Evolutionary conservation across 2,797 vertebrate genomes (phyloP), one percentile per base, ranked within the genome.

Genomic region (Falco rusticolus): DNA sequence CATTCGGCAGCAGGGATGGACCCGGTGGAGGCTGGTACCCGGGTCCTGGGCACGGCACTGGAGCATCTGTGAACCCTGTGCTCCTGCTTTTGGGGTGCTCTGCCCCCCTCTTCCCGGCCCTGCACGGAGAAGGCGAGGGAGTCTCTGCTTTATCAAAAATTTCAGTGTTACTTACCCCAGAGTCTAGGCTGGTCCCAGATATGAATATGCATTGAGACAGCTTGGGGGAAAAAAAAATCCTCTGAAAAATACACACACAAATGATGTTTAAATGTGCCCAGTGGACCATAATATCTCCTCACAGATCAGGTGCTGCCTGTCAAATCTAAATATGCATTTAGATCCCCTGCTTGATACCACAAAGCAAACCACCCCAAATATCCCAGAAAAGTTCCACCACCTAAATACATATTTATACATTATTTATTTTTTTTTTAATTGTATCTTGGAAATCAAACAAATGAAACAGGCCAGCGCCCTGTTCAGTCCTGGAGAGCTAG

Each of bases 271-370:
- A 97, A 95, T 95, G 97, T 96, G 96, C 97, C 94, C 97, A 96
- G 93, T 17, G 75, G 96, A 97, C 91, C 75, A 4, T 95, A 97
- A 94, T 97, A 89, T 87, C 92, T 96, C 88, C 93, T 96, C 94
- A 87, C 84, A 41, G 19, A 95, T 72, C 29, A 41, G 82, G 91
- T 90, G 90, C 94, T 93, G 96, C 94, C 96, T 97, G 97, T 98
- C 97, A 97, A 19, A 96, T 97, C 78, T 95, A 96, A 98, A 97
- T 97, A 96, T 96, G 97, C 89, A 90, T 96, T 97, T 94, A 95
- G 75, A 95, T 96, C 94, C 96, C 84, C 92, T 92, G 89, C 93
- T 92, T 92, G 74, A 96, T 94, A 92, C 7, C 10, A 4, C 74
- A 97, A 97, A 95, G 94, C 82, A 87, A 92, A 71, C 96, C 96